Evolutionary conservation across 1,140 invertebrate species (phyloP).

Genomic region (Eriocheir sinensis): DNA sequence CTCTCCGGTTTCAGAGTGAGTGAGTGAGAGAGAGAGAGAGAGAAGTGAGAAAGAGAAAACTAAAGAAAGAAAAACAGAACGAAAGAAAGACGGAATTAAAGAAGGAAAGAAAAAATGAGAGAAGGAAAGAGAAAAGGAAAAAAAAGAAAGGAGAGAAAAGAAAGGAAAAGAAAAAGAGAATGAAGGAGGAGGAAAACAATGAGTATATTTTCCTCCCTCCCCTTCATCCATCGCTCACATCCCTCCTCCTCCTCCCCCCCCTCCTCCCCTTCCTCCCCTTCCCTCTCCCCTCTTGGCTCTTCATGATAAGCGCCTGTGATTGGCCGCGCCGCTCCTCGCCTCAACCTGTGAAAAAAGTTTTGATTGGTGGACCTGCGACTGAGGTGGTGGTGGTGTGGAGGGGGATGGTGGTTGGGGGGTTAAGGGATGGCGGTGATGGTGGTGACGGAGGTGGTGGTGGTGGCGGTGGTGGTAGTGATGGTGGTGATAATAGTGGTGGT

Average conservation of each 20-base stretch:
- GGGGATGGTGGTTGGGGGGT: too few relatives aligned
- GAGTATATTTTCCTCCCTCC: neutral
- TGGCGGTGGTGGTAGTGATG: too few relatives aligned
- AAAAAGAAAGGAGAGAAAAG: neutral
- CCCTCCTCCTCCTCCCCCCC: neutral
- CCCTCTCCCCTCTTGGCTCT: neutral
- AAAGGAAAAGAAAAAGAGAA: constrained; percentile 8
- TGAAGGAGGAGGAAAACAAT: neutral
- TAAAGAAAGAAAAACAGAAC: neutral
- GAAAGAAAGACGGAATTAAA: neutral
- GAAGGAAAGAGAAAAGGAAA: neutral
- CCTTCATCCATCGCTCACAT: neutral
- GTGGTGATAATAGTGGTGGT: too few relatives aligned
- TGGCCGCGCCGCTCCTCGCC: neutral
- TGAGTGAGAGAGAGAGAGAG: constrained; percentile 6
- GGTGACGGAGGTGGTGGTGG: too few relatives aligned
- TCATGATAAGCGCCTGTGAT: neutral
- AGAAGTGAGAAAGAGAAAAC: neutral
- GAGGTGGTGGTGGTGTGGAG: too few relatives aligned
- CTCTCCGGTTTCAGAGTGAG: neutral
- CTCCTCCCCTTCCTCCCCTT: neutral
- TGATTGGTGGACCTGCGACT: neutral
- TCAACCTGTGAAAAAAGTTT: neutral
- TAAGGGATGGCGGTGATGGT: too few relatives aligned
- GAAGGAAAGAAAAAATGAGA: constrained; percentile 38